phyloP scores from a whole-genome alignment of 2,797 vertebrate genomes.

The Tauraco hartlaubi region DNA sequence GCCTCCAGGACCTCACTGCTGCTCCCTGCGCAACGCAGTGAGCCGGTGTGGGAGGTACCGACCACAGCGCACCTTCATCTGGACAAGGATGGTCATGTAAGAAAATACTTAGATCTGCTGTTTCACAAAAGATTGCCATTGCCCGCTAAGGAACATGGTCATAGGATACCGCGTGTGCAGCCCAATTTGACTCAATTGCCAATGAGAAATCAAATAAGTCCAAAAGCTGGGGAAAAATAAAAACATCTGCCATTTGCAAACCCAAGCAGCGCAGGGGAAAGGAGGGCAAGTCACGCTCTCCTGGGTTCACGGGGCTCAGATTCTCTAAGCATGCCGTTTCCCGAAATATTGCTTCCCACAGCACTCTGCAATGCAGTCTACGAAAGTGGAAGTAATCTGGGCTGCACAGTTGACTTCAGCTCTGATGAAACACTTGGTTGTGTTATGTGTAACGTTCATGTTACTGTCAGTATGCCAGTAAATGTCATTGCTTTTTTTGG shows the following conservation, averaged over 20 bases:
- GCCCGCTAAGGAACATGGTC: rapidly evolving
- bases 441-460: neutral
- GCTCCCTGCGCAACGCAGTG: rapidly evolving
- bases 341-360: conserved; percentile 27
- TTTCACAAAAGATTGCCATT: neutral
- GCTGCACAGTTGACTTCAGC: conserved; percentile 46
- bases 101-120: neutral
- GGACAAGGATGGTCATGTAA: neutral
- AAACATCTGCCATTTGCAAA: neutral
- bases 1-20: neutral
- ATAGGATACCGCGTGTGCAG: neutral
- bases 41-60: neutral
- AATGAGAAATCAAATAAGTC: neutral
- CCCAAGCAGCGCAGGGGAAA: neutral
- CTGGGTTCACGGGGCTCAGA: neutral
- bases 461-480: neutral
- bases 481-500: conserved; percentile 2
- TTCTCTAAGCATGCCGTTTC: neutral
- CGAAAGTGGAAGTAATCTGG: conserved; percentile 41
- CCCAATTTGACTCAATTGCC: neutral
- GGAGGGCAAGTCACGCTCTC: neutral
- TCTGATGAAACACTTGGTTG: neutral
- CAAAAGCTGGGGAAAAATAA: neutral
- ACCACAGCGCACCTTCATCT: neutral
- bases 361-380: neutral